A percentile compares a stretch with the other conserved stretches of the same genome.
Evolutionary conservation across 2,113 vertebrate species (phyloP).

Genomic region (Ammodramus savannarum): DNA sequence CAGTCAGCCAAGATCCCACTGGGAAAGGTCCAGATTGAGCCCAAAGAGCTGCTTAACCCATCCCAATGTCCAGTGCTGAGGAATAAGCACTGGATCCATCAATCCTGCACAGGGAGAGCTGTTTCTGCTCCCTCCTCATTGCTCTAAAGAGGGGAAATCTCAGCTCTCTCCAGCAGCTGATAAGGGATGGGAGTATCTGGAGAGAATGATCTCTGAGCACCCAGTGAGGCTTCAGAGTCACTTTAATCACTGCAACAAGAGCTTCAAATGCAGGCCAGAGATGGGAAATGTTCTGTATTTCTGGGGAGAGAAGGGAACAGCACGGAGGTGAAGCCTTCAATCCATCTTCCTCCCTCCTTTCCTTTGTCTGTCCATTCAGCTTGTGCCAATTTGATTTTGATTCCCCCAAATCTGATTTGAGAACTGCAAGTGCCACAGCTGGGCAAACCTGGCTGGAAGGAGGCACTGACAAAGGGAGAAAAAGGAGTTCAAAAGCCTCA

Average conservation of each 20-base stretch:
- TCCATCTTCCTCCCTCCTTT: background rate
- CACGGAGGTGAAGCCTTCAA: background rate
- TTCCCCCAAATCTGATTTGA: background rate
- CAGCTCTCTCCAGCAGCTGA: background rate
- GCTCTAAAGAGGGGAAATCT: background rate
- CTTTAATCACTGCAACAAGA: background rate
- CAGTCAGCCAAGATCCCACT: background rate
- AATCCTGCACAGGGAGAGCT: background rate
- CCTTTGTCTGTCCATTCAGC: background rate
- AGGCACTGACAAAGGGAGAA: background rate
- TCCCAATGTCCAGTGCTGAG: background rate
- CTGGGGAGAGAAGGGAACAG: background rate
- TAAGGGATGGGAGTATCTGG: background rate
- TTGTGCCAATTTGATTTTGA: background rate
- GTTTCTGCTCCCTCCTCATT: background rate
- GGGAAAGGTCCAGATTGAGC: background rate
- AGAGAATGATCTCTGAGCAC: background rate
- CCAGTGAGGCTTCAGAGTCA: background rate
- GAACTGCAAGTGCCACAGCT: background rate
- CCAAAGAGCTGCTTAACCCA: background rate
- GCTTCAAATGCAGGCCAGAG: background rate
- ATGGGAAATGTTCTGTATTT: background rate
- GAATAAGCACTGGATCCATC: background rate
- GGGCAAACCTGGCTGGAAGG: background rate
- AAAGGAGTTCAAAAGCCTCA: background rate